Evolutionary conservation across 2,888 invertebrate genomes (phyloP).

Genomic region (Gymnocheta viridis): DNA sequence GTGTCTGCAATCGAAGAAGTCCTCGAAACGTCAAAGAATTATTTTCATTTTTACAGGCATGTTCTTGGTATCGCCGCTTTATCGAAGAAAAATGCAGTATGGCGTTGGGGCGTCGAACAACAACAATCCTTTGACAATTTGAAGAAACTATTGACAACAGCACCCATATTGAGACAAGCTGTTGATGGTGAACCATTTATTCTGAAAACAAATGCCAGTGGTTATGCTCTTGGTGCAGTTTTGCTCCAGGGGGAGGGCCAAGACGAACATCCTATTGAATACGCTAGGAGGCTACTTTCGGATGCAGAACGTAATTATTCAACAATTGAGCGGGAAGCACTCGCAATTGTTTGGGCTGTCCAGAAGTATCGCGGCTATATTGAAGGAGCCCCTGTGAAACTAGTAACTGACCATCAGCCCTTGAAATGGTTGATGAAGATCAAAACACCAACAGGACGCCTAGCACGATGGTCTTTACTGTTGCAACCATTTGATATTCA

Average conservation of each 20-base stretch:
- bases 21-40: slow-evolving; percentile 72
- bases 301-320: slow-evolving; percentile 78
- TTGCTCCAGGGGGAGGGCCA: slow-evolving; percentile 62
- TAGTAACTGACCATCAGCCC: slow-evolving; percentile 82
- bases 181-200: slow-evolving; percentile 64
- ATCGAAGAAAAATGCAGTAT: slow-evolving; percentile 70
- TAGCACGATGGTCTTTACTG: too few relatives aligned
- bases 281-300: slow-evolving; percentile 71
- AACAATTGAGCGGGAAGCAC: slow-evolving; percentile 80
- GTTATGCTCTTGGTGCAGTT: slow-evolving; percentile 45
- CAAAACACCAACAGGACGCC: slow-evolving; percentile 79
- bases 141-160: slow-evolving; percentile 62
- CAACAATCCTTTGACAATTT: slow-evolving; percentile 44
- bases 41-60: slow-evolving; percentile 73
- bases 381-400: slow-evolving; percentile 72
- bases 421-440: slow-evolving; percentile 81
- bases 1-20: slow-evolving; percentile 14
- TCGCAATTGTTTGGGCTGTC: slow-evolving; percentile 75
- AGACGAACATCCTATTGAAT: slow-evolving; percentile 71
- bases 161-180: slow-evolving; percentile 66
- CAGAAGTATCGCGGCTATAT: slow-evolving; percentile 80
- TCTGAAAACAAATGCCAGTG: slow-evolving; percentile 38
- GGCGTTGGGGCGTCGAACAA: slow-evolving; percentile 11
- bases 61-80: slow-evolving; percentile 74
- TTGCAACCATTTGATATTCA: slow-evolving; percentile 79